Conservation (phyloP, 2,113 vertebrate species). For the Oriolus oriolus region DNA sequence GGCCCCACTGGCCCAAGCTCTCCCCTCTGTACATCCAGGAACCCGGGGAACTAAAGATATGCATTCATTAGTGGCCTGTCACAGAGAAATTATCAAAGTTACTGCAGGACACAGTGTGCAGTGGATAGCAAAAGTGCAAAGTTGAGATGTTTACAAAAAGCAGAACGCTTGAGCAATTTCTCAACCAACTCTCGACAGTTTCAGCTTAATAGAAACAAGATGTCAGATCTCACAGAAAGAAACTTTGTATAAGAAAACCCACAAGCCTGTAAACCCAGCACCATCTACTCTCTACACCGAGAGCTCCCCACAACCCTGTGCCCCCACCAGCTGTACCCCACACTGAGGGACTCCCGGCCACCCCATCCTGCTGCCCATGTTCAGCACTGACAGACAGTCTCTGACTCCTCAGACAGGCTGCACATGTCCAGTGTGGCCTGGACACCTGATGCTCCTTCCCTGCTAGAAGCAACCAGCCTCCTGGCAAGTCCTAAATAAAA, state of each 20-base stretch:
- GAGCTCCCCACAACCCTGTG: background rate
- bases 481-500: background rate
- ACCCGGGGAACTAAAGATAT: background rate
- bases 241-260: background rate
- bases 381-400: background rate
- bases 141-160: background rate
- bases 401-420: background rate
- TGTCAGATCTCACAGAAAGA: background rate
- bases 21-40: background rate
- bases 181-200: background rate
- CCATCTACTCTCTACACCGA: rapidly evolving
- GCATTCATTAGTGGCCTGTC: background rate
- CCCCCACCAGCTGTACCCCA: background rate
- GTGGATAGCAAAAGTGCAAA: background rate
- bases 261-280: background rate
- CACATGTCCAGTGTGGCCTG: rapidly evolving
- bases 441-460: background rate
- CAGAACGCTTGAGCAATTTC: background rate
- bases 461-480: background rate
- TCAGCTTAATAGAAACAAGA: background rate
- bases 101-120: rapidly evolving
- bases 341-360: rapidly evolving
- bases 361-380: rapidly evolving
- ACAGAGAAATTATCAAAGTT: rapidly evolving
- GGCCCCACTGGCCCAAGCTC: rapidly evolving